Conservation (phyloP, 2,797 vertebrate genomes). For the Ammospiza maritima region DNA sequence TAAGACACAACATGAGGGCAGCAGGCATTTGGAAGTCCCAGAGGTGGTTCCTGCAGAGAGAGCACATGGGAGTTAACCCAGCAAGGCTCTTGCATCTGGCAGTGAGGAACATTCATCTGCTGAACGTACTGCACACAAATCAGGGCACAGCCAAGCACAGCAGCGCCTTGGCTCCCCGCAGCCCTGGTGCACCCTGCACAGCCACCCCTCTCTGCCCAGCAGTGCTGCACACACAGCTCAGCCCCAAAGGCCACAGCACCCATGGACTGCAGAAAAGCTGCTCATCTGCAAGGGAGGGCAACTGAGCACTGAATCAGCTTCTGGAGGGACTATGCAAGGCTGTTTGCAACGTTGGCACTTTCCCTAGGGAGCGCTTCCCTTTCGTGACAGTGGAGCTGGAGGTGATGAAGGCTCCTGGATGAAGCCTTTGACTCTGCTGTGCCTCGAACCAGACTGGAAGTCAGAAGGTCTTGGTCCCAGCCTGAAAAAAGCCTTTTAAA, state of each 20-base stretch:
- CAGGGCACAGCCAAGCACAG: rapidly evolving
- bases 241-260: neutral
- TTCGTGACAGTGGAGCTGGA: neutral
- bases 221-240: neutral
- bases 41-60: neutral
- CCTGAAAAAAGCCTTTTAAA: neutral
- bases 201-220: neutral
- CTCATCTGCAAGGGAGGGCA: neutral
- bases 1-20: neutral
- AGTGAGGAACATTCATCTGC: neutral
- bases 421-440: neutral
- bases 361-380: neutral
- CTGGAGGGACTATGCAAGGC: neutral
- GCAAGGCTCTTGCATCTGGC: neutral
- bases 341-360: neutral
- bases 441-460: neutral
- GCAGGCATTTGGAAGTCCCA: neutral
- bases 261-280: neutral
- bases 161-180: neutral
- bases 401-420: neutral
- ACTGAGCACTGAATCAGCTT: neutral
- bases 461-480: neutral
- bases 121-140: neutral
- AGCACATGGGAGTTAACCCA: neutral
- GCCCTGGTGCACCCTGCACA: rapidly evolving